phyloP scores from a whole-genome alignment of 2,113 vertebrate species.

The Rousettus leschenaultii region DNA sequence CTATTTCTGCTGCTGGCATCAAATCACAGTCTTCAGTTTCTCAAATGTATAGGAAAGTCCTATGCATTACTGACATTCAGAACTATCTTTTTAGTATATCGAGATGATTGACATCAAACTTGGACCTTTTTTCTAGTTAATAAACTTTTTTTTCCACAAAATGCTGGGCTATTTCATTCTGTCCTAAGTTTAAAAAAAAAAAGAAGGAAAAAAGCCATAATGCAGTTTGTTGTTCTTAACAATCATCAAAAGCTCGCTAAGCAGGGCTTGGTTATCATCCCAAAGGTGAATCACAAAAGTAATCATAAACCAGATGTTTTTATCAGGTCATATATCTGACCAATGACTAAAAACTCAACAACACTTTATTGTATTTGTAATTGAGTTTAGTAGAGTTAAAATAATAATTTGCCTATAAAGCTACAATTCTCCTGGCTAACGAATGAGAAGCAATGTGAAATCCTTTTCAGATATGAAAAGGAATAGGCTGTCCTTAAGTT shows the following conservation, averaged over 20 bases:
- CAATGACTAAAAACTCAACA: conserved; percentile 24
- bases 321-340: neutral
- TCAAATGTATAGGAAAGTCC: conserved; percentile 44
- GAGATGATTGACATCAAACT: neutral
- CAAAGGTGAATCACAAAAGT: conserved; percentile 41
- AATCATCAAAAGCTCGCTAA: neutral
- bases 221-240: neutral
- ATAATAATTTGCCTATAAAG: conserved; percentile 12
- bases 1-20: conserved; percentile 14
- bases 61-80: conserved; percentile 20
- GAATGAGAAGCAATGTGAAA: neutral
- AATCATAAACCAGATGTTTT: conserved; percentile 8
- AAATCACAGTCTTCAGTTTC: conserved; percentile 38
- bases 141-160: conserved; percentile 2
- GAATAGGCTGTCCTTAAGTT: neutral
- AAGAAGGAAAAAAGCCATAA: neutral
- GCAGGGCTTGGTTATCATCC: neutral
- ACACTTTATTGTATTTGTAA: neutral
- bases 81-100: conserved; percentile 29
- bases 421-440: conserved; percentile 10
- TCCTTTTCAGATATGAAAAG: neutral
- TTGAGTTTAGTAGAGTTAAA: neutral
- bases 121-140: neutral
- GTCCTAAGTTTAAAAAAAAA: neutral
- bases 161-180: neutral